Conservation (phyloP, 2,797 vertebrate species). For the Cyclura pinguis region DNA sequence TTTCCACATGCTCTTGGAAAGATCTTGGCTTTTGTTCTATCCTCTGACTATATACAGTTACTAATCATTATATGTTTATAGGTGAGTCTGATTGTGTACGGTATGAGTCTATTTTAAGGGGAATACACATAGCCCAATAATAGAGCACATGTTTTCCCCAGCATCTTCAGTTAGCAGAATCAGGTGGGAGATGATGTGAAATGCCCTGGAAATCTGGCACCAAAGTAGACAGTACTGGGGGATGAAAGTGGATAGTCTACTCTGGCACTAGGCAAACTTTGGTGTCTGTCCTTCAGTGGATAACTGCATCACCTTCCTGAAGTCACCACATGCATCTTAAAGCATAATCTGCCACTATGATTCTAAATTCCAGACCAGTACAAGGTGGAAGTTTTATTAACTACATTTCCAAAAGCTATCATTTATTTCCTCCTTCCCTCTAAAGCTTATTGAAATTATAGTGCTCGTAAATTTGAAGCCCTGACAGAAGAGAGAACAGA, state of each 20-base stretch:
- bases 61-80: too few species aligned
- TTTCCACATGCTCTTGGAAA: too few species aligned
- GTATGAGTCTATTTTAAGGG: too few species aligned
- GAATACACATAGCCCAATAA: too few species aligned
- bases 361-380: neutral
- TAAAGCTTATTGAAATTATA: constrained; percentile 37
- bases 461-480: constrained; percentile 27
- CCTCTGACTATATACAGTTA: too few species aligned
- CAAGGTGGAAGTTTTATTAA: constrained; percentile 33
- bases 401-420: constrained; percentile 39
- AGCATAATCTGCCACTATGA: neutral
- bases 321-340: neutral
- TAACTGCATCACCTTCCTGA: neutral
- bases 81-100: too few species aligned
- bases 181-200: neutral
- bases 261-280: neutral
- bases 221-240: neutral
- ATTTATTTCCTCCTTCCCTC: constrained; percentile 21
- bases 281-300: neutral
- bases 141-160: too few species aligned
- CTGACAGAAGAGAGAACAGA: constrained; percentile 38
- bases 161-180: neutral
- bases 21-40: too few species aligned
- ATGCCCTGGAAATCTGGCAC: too few species aligned
- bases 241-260: too few species aligned